Evolutionary conservation across 2,797 vertebrate species (phyloP), one percentile per base, ranked within the genome.

Genomic region (Merluccius polli): DNA sequence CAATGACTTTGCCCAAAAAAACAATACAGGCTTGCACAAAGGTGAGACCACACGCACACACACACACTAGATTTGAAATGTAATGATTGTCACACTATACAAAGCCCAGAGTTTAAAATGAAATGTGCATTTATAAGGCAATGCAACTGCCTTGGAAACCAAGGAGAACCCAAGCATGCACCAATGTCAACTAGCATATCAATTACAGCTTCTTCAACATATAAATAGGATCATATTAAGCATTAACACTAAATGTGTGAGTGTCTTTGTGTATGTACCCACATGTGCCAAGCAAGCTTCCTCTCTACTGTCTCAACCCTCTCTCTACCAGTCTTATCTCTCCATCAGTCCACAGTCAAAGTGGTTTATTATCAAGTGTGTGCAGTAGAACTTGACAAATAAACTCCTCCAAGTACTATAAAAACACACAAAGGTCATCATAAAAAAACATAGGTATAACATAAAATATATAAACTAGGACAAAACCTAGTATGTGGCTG

Each of bases 1-100:
- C 36, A 91, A 82, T 85, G 93, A 94, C 74, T 81, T 93, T 73
- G 70, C 86, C 78, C 91, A 87, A 63, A 90, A 86, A 80, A 91
- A 89, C 89, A 90, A 91, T 63, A 75, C 85, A 27, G 73, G 77
- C 75, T 38, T 77, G 74, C 77, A 87, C 73, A 93, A 89, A 93
- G 93, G 94, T 94, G 72, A 84, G 85, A 79, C n/a, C 7, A 72
- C 82, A 11, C 21, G 27, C 68, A 77, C 59, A 75, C 65, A 68
- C 24, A 75, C 33, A 38, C 33, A 69, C 59, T 32, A 13, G 21
- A 70, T 21, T 3, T 33, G 30, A 70, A 21, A 16, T 21, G 31
- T 18, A 59, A 59, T n/a, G 48, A 59, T n/a, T n/a, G 48, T n/a
- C 21, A n/a, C 48, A n/a, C 48, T n/a, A 9, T 59, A 9, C 21